Percentiles rank a stretch among this genome's conserved stretches.
phyloP scores from a whole-genome alignment of 2,797 vertebrate species.

The Macrochelys suwanniensis region DNA sequence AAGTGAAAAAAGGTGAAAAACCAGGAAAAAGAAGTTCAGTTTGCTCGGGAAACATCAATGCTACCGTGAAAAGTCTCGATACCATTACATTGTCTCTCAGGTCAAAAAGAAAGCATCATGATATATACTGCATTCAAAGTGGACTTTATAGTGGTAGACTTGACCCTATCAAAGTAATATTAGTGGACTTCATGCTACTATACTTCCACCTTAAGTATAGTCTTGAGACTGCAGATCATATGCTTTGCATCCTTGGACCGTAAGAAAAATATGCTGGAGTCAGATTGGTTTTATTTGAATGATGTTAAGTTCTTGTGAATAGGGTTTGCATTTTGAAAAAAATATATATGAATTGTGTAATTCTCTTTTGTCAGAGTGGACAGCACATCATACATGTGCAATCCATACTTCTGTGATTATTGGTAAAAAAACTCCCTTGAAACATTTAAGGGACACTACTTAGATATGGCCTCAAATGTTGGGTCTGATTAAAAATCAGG shows the following conservation, averaged over 20 bases:
- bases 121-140: not conserved
- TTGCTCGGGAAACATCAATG: not conserved
- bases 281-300: not conserved
- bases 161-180: not conserved
- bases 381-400: not conserved
- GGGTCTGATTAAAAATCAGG: not conserved
- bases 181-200: not conserved
- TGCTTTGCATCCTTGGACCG: rapidly evolving
- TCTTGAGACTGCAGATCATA: not conserved
- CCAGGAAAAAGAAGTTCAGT: not conserved
- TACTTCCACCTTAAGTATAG: not conserved
- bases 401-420: not conserved
- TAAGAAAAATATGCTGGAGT: not conserved
- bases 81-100: too few species aligned
- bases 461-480: rapidly evolving
- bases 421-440: not conserved
- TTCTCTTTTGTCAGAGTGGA: not conserved
- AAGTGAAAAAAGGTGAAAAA: not conserved
- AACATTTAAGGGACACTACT: rapidly evolving
- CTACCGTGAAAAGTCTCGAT: not conserved
- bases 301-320: not conserved
- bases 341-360: not conserved
- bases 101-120: not conserved
- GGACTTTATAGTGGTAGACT: not conserved
- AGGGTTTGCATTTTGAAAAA: not conserved